phyloP scores from a whole-genome alignment of 2,797 vertebrate species.

The Clarias fuscus region DNA sequence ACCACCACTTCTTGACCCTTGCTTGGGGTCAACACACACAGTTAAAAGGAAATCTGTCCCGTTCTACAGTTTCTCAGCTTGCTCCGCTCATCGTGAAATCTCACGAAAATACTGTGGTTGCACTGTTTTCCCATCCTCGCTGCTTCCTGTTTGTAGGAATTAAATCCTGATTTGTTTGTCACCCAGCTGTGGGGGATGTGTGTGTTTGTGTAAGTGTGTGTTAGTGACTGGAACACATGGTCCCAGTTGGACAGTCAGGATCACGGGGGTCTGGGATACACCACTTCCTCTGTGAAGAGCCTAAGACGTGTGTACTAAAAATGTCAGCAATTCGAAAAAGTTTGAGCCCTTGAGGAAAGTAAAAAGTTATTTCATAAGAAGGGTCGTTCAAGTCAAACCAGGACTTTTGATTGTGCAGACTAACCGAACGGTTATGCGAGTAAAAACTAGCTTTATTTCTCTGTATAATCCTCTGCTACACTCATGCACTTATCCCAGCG shows the following conservation, averaged over 20 bases:
- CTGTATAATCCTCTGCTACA: no score
- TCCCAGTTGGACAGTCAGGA: conserved; percentile 51
- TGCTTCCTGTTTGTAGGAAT: conserved; percentile 56
- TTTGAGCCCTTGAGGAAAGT: background rate
- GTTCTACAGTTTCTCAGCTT: background rate
- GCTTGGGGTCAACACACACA: background rate
- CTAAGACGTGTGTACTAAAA: conserved; percentile 1
- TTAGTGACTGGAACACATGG: conserved; percentile 37
- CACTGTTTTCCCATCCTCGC: conserved; percentile 37
- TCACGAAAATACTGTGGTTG: conserved; percentile 12
- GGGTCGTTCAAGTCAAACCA: no score
- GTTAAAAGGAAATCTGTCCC: background rate
- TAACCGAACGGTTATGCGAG: no score
- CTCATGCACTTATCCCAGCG: no score
- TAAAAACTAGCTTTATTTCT: no score
- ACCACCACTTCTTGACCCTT: background rate
- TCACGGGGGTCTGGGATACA: conserved; percentile 43
- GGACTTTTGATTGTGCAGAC: no score
- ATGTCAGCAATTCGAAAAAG: background rate
- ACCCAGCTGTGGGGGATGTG: conserved; percentile 34
- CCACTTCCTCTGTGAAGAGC: conserved; percentile 34
- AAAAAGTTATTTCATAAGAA: background rate
- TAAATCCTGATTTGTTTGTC: conserved; percentile 46
- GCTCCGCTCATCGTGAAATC: conserved; percentile 1
- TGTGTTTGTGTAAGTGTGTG: background rate